phyloP scores from a whole-genome alignment of 2,113 vertebrate species.

The Cryptotis parvus region DNA sequence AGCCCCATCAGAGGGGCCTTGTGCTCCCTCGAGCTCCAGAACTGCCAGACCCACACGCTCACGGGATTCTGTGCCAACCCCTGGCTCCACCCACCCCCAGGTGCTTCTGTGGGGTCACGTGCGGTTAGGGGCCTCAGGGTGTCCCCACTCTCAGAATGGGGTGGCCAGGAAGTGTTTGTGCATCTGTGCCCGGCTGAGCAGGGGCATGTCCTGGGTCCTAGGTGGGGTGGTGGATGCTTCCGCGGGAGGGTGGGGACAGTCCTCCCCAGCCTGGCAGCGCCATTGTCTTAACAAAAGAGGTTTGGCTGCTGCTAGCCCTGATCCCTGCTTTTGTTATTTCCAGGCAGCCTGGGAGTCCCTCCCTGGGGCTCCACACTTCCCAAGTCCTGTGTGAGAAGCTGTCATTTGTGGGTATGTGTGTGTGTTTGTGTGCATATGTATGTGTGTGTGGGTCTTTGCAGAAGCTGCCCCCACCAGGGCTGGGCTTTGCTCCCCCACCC shows the following conservation, averaged over 20 bases:
- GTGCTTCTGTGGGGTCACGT: neutral
- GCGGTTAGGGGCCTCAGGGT: no score
- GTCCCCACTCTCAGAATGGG: no score
- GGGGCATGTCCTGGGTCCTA: slow-evolving; percentile 43
- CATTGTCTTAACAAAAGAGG: slow-evolving; percentile 85
- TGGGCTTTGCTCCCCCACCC: neutral
- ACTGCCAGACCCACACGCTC: neutral
- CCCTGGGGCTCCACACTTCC: slow-evolving; percentile 39
- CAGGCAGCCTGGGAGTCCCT: slow-evolving; percentile 54
- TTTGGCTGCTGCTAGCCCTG: slow-evolving; percentile 79
- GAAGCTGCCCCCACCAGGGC: neutral
- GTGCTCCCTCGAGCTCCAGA: no score
- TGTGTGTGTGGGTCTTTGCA: neutral
- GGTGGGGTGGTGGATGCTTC: slow-evolving; percentile 80
- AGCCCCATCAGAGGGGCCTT: neutral
- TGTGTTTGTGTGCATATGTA: no score
- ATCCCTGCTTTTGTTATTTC: slow-evolving; percentile 84
- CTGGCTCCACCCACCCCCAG: accelerated
- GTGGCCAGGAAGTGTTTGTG: neutral
- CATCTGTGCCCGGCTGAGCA: slow-evolving; percentile 63
- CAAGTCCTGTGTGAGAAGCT: neutral
- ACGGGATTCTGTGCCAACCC: neutral
- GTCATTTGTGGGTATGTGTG: no score
- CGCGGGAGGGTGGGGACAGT: neutral
- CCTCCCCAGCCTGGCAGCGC: slow-evolving; percentile 60